Evolutionary conservation across 2,888 invertebrate species (phyloP), one percentile per base, ranked within the genome.

Genomic region (Drosophila falleni): DNA sequence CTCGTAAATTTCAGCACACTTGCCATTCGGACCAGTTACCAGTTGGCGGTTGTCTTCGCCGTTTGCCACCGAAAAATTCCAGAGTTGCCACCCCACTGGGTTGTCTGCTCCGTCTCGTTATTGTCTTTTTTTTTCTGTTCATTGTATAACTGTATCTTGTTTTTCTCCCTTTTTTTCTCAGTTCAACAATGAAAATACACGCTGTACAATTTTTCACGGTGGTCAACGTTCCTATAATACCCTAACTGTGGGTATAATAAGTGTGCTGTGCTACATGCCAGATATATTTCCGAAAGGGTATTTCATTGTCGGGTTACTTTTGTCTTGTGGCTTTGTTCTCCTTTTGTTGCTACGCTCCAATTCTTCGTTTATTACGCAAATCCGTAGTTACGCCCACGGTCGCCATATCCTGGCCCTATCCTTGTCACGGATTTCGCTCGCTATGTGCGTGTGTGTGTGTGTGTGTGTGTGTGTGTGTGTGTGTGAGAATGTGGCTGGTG

Each of bases 281-380:
- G 31, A 9, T 0, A 5, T 3, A n/a, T 13, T 13, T 64, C 4
- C 13, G 6, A 1, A 2, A 73, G 78, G 1, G 74, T 41, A 73
- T 69, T 47, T 29, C 1, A 1, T 5, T 19, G 9, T 60, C 59
- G 39, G 8, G 47, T 4, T 11, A 5, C 2, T 4, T 44, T 13
- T 3, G 1, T 10, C 49, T n/a, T 31, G 9, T 59, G n/a, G 0
- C 1, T n/a, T 4, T 9, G 9, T 16, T 44, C 16, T 13, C 5
- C 16, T 31, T 61, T 55, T 60, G 61, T 74, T 44, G 47, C 29
- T 62, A 56, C 42, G 67, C 60, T 61, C 41, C 80, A 71, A 54
- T 72, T 68, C 82, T 66, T 77, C 78, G 66, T 80, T 53, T 85
- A 85, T 83, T 85, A 85, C 87, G 87, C 82, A 78, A 87, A 80